Evolutionary conservation across 2,888 invertebrate species (phyloP).

Genomic region (Xylota segnis): DNA sequence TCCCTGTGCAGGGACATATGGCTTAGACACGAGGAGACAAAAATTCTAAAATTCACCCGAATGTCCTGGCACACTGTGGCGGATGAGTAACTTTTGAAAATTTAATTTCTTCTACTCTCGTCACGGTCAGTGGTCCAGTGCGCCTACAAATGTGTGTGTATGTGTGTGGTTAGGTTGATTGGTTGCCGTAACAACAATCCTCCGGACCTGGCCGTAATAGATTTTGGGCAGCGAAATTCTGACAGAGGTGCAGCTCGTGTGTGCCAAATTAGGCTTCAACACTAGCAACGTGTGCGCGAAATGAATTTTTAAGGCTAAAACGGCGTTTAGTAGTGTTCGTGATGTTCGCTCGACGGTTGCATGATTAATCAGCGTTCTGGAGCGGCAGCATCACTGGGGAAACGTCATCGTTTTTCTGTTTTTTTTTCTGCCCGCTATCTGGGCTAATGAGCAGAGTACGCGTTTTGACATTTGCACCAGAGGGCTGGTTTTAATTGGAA

Average conservation of each 20-base stretch:
- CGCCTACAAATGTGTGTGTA: too few species aligned
- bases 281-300: slow-evolving; percentile 10
- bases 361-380: slow-evolving; percentile 57
- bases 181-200: slow-evolving; percentile 20
- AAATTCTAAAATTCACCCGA: slow-evolving; percentile 48
- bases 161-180: slow-evolving; percentile 4
- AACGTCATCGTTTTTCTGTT: neutral
- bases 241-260: neutral
- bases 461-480: slow-evolving; percentile 52
- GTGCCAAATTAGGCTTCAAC: slow-evolving; percentile 45
- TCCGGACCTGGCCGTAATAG: slow-evolving; percentile 29
- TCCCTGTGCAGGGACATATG: neutral
- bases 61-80: slow-evolving; percentile 36
- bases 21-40: slow-evolving; percentile 30
- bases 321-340: slow-evolving; percentile 47
- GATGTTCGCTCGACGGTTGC: slow-evolving; percentile 51
- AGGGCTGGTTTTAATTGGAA: slow-evolving; percentile 61
- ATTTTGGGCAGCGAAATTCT: slow-evolving; percentile 31
- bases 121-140: slow-evolving; percentile 56
- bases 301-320: slow-evolving; percentile 46
- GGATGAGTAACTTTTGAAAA: slow-evolving; percentile 66
- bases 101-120: slow-evolving; percentile 54
- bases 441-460: slow-evolving; percentile 38
- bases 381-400: slow-evolving; percentile 1
- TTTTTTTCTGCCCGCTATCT: slow-evolving; percentile 4